These are phyloP conservation scores for Mimumesa dahlbomi DNA, from an alignment of 2,888 invertebrate genomes.

Conservation along the genomic window DNA sequence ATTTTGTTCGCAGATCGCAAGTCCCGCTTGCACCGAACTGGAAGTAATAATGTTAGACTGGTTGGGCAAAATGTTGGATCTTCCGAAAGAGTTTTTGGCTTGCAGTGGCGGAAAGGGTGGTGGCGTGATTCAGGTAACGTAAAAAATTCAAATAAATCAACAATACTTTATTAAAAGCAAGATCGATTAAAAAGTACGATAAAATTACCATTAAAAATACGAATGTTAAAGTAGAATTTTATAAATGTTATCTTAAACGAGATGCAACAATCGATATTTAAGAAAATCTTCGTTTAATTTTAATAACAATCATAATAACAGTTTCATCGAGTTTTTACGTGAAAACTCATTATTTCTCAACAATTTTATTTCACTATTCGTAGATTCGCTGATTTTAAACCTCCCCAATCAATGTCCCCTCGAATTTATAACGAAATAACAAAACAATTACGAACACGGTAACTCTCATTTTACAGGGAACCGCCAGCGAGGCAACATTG, in stretches of 20 bases:
- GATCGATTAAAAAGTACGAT: too few species aligned
- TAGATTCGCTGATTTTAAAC: background rate
- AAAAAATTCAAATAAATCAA: background rate
- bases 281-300: too few species aligned
- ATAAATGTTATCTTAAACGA: too few species aligned
- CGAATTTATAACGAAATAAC: constrained; percentile 1
- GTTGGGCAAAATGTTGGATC: constrained; percentile 94
- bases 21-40: constrained; percentile 97
- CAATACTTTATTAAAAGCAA: too few species aligned
- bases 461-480: constrained; percentile 83
- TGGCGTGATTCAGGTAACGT: constrained; percentile 87
- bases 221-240: too few species aligned
- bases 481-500: constrained; percentile 96
- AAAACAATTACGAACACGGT: background rate
- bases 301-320: too few species aligned
- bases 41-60: constrained; percentile 98
- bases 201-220: too few species aligned
- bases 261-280: too few species aligned
- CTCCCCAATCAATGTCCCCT: too few species aligned
- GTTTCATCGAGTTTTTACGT: too few species aligned
- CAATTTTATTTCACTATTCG: too few species aligned
- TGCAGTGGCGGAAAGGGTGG: constrained; percentile 90
- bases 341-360: background rate
- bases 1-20: constrained; percentile 84
- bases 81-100: constrained; percentile 92